These are phyloP conservation scores for Idris sp. DNA, from an alignment of 1,140 invertebrate genomes.

Conservation along the genomic window DNA sequence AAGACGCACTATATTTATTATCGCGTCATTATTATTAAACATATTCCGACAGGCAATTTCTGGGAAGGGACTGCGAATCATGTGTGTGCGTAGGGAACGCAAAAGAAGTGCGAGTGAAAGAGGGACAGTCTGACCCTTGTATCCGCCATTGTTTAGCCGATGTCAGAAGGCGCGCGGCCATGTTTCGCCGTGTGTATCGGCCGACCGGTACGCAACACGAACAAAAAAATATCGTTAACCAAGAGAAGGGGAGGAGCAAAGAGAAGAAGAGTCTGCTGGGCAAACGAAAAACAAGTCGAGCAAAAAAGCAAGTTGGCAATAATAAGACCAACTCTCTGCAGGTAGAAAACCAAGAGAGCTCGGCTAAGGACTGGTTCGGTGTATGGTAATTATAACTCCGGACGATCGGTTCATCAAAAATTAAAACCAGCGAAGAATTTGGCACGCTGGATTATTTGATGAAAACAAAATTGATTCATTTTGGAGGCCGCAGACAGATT, in stretches of 20 bases:
- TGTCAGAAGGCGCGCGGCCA: conserved; percentile 75
- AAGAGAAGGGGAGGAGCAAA: conserved; percentile 61
- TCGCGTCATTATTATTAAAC: conserved; percentile 56
- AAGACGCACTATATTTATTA: conserved; percentile 61
- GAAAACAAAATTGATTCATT: conserved; percentile 35
- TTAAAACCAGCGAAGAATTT: no score
- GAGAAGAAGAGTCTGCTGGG: conserved; percentile 32
- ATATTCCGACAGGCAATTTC: conserved; percentile 43
- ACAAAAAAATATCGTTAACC: conserved; percentile 68
- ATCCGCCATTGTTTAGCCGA: conserved; percentile 76
- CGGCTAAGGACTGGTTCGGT: conserved; percentile 52
- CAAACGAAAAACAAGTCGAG: conserved; percentile 29
- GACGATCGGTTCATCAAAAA: conserved; percentile 76
- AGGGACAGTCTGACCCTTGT: conserved; percentile 61
- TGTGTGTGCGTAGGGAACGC: no score
- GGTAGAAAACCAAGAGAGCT: conserved; percentile 59
- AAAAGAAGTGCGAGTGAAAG: conserved; percentile 4
- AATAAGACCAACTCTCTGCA: conserved; percentile 59
- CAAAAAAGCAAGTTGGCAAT: conserved; percentile 47
- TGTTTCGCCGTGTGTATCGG: conserved; percentile 72
- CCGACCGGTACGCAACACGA: conserved; percentile 62
- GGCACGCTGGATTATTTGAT: no score
- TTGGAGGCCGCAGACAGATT: no score
- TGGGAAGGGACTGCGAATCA: conserved; percentile 39
- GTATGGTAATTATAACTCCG: conserved; percentile 72